phyloP scores from a whole-genome alignment of 2,113 vertebrate species.

The Hyperoodon ampullatus region DNA sequence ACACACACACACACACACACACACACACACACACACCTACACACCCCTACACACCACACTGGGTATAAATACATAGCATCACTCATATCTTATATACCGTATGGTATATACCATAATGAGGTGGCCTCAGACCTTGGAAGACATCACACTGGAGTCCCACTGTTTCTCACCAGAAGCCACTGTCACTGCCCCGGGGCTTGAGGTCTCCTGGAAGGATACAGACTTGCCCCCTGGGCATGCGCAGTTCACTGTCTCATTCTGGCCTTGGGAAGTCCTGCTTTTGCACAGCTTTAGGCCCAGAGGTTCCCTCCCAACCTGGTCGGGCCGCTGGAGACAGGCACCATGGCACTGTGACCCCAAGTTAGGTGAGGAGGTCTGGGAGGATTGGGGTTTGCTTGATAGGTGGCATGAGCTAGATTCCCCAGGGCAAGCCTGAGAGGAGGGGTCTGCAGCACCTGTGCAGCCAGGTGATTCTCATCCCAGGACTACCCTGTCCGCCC shows the following conservation, averaged over 20 bases:
- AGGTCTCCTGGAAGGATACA: background rate
- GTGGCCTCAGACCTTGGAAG: background rate
- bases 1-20: too few relatives aligned
- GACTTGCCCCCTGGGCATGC: accelerated
- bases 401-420: background rate
- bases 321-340: accelerated
- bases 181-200: background rate
- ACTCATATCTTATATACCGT: background rate
- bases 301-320: background rate
- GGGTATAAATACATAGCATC: background rate
- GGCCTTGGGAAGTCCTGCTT: background rate
- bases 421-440: background rate
- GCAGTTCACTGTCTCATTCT: background rate
- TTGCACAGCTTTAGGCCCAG: background rate
- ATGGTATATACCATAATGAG: background rate
- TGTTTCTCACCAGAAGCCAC: background rate
- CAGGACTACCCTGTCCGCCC: background rate
- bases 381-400: background rate
- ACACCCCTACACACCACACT: background rate
- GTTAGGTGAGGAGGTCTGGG: accelerated
- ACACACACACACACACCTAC: too few relatives aligned
- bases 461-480: background rate
- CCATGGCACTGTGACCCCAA: background rate
- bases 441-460: background rate
- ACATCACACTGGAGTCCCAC: background rate